Conservation (phyloP, 2,888 invertebrate genomes). For the Plagodis pulveraria region DNA sequence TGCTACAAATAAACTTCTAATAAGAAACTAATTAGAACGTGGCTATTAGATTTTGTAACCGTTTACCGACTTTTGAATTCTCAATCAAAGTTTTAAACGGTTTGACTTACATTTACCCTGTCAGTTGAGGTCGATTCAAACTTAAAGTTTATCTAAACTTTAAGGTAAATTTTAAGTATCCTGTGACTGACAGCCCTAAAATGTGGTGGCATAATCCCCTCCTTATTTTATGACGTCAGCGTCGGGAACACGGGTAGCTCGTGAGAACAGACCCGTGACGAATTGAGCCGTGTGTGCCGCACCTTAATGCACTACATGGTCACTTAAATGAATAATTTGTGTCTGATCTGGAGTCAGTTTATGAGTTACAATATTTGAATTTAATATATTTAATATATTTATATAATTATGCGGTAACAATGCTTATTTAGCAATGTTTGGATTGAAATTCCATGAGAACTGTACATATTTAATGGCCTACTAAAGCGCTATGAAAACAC, state of each 20-base stretch:
- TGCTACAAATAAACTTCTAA: too few species aligned
- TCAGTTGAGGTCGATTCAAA: constrained; percentile 13
- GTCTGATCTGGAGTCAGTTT: background rate
- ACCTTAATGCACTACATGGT: constrained; percentile 37
- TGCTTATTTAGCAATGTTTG: too few species aligned
- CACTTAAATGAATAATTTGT: constrained; percentile 5
- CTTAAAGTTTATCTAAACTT: constrained; percentile 3
- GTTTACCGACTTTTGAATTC: constrained; percentile 1
- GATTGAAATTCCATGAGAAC: too few species aligned
- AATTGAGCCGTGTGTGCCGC: constrained; percentile 42
- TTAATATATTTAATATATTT: too few species aligned
- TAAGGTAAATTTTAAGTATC: background rate
- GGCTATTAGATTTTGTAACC: too few species aligned
- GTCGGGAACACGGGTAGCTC: constrained; percentile 75
- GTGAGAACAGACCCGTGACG: constrained; percentile 74
- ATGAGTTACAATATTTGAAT: too few species aligned
- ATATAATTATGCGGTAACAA: too few species aligned
- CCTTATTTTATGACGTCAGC: constrained; percentile 37
- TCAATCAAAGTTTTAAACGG: constrained; percentile 17
- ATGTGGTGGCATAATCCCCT: constrained; percentile 58
- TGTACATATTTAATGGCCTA: too few species aligned
- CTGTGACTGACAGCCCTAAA: constrained; percentile 52
- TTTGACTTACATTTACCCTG: constrained; percentile 7
- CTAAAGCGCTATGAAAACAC: too few species aligned
- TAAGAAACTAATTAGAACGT: too few species aligned